These are phyloP conservation scores for Tiaroga cobitis DNA, from an alignment of 2,797 vertebrate genomes.

Conservation along the genomic window DNA sequence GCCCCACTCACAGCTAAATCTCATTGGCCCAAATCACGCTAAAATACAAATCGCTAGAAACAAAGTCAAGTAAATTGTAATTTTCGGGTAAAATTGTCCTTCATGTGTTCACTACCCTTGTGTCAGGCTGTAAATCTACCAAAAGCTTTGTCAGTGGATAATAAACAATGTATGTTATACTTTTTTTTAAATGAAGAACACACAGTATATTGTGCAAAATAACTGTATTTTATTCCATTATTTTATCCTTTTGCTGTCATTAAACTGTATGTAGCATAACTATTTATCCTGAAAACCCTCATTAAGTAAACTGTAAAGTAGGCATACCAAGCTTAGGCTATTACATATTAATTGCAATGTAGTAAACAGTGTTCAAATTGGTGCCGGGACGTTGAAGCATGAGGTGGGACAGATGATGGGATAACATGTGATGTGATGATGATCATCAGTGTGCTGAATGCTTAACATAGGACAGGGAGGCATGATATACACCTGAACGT, in stretches of 20 bases:
- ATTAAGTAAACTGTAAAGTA: not conserved
- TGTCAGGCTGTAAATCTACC: not conserved
- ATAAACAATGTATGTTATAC: not conserved
- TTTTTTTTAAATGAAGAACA: not conserved
- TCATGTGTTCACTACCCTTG: not conserved
- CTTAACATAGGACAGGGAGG: not conserved
- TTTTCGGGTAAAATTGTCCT: not conserved
- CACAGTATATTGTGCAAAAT: not conserved
- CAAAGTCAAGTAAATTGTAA: not conserved
- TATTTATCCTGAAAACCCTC: not conserved
- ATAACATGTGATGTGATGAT: not conserved
- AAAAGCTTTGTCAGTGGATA: not conserved
- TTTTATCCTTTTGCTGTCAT: not conserved
- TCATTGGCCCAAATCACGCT: not conserved
- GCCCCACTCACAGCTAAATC: not conserved
- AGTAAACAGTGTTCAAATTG: not conserved
- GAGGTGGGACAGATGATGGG: conserved; percentile 17
- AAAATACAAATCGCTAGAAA: not conserved
- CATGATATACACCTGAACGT: not conserved
- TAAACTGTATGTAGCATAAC: not conserved
- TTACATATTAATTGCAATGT: not conserved
- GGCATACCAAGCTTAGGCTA: not conserved
- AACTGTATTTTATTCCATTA: not conserved
- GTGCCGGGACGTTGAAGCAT: not conserved
- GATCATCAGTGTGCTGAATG: not conserved